phyloP scores from a whole-genome alignment of 2,888 invertebrate species.

The Pyrochroa serraticornis region DNA sequence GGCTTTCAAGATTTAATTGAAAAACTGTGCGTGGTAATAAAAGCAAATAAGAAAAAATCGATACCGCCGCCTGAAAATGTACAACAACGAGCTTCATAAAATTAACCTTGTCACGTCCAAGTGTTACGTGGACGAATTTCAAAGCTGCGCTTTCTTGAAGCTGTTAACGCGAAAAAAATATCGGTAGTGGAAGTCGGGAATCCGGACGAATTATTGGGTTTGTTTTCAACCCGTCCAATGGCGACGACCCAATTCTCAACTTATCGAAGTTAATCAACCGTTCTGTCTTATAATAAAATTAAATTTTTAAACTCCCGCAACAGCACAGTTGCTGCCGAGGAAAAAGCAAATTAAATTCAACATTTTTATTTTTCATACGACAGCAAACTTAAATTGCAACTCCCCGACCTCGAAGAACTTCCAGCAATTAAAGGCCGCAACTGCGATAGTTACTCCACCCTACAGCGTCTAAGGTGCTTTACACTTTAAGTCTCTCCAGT shows the following conservation, averaged over 20 bases:
- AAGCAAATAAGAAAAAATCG: slow-evolving; percentile 11
- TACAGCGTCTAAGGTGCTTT: too few relatives aligned
- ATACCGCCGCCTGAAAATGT: slow-evolving; percentile 19
- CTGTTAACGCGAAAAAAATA: slow-evolving; percentile 30
- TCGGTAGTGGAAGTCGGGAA: slow-evolving; percentile 21
- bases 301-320: slow-evolving; percentile 11
- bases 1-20: neutral
- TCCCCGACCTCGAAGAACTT: too few relatives aligned
- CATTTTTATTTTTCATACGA: too few relatives aligned
- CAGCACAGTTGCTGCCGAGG: too few relatives aligned
- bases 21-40: neutral
- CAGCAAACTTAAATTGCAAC: too few relatives aligned
- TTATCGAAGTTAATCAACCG: slow-evolving; percentile 11
- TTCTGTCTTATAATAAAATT: neutral
- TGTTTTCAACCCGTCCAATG: slow-evolving; percentile 19
- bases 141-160: slow-evolving; percentile 25
- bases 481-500: too few relatives aligned
- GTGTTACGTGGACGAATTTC: slow-evolving; percentile 32
- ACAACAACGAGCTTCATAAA: slow-evolving; percentile 30
- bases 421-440: too few relatives aligned
- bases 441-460: too few relatives aligned
- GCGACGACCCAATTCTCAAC: slow-evolving; percentile 11
- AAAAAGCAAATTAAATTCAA: too few relatives aligned
- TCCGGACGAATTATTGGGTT: slow-evolving; percentile 26
- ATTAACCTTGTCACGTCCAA: slow-evolving; percentile 36